Evolutionary conservation across 2,888 invertebrate genomes (phyloP).

Genomic region (Cartodere bifasciata): DNA sequence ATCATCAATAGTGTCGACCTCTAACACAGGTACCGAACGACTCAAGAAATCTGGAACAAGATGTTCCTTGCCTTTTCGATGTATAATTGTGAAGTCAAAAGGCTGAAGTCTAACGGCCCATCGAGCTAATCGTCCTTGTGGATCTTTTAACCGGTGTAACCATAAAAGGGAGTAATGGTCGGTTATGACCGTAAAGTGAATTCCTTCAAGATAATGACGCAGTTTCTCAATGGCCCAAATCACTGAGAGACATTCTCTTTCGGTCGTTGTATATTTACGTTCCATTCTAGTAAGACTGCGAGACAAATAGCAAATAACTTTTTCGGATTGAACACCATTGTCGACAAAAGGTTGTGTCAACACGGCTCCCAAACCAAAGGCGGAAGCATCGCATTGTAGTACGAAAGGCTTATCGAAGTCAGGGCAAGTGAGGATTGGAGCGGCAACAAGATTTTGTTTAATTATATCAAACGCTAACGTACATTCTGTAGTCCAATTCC

Average conservation of each 20-base stretch:
- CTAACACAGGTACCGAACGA: constrained; percentile 3
- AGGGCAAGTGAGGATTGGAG: constrained; percentile 11
- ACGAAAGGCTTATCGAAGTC: constrained; percentile 12
- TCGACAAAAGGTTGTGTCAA: too few relatives aligned
- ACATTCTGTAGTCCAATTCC: constrained; percentile 9
- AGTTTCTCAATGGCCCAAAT: constrained; percentile 13
- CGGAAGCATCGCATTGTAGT: constrained; percentile 16
- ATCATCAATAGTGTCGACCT: too few relatives aligned
- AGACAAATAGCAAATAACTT: constrained; percentile 8
- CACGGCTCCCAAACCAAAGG: constrained; percentile 15
- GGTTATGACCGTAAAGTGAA: constrained; percentile 13
- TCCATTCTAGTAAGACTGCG: constrained; percentile 13
- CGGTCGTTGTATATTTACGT: constrained; percentile 14
- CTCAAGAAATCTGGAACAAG: constrained; percentile 5
- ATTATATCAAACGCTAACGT: constrained; percentile 7
- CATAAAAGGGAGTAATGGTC: constrained; percentile 14
- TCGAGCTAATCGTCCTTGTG: constrained; percentile 4
- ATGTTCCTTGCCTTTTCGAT: constrained; percentile 11
- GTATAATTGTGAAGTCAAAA: constrained; percentile 11
- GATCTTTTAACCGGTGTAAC: constrained; percentile 7
- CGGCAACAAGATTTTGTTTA: constrained; percentile 8
- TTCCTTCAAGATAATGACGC: constrained; percentile 13
- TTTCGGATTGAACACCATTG: constrained; percentile 3
- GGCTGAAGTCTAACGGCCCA: constrained; percentile 11
- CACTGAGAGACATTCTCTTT: constrained; percentile 14